Conservation (phyloP, 2,113 vertebrate genomes). For the Dasypus novemcinctus region DNA sequence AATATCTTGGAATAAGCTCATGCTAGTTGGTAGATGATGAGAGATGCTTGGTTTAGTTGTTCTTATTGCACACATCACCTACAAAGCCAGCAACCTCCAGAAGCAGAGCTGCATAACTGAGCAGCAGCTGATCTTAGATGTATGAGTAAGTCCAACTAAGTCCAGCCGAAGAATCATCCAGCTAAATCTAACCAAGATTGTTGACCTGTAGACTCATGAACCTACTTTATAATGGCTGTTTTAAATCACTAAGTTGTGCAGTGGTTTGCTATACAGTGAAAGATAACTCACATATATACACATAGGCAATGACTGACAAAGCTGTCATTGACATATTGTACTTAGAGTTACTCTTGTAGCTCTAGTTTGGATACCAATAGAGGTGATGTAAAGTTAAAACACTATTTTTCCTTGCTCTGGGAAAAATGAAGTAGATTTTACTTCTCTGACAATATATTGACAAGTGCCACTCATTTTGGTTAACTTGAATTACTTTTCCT, state of each 20-base stretch:
- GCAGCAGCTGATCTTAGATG: neutral
- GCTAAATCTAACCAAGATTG: neutral
- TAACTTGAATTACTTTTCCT: slow-evolving; percentile 2
- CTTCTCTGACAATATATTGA: neutral
- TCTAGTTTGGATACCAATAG: neutral
- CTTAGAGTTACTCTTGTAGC: neutral
- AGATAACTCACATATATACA: neutral
- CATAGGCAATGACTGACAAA: neutral
- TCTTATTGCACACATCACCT: neutral
- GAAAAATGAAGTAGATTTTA: neutral
- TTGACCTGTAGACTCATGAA: neutral
- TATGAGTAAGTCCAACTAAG: neutral
- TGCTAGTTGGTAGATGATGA: neutral
- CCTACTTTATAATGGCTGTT: neutral
- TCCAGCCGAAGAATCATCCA: neutral
- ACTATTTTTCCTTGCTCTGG: neutral
- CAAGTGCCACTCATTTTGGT: neutral
- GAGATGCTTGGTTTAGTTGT: neutral
- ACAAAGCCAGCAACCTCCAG: neutral
- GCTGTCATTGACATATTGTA: neutral
- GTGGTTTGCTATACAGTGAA: neutral
- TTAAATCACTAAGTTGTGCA: neutral
- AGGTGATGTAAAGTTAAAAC: neutral
- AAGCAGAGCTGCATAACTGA: neutral
- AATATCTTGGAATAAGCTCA: neutral